A percentile compares a stretch with the other conserved stretches of the same genome.
Evolutionary conservation across 2,888 invertebrate species (phyloP).

Genomic region (Ceramica pisi): DNA sequence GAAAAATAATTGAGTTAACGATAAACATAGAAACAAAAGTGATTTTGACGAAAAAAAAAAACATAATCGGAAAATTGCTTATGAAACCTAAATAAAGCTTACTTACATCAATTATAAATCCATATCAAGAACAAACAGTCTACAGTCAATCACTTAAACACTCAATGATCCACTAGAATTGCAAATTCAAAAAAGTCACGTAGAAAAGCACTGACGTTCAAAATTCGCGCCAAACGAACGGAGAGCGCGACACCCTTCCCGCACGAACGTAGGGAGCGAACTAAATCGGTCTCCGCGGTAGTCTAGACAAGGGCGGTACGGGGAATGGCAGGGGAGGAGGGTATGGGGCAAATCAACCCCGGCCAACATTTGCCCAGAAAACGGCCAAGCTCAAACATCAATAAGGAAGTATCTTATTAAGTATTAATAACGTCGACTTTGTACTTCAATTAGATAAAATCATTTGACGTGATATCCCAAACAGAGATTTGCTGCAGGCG

Average conservation of each 20-base stretch:
- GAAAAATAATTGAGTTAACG: background rate
- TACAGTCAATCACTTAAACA: constrained; percentile 53
- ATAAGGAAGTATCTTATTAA: constrained; percentile 81
- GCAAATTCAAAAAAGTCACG: constrained; percentile 68
- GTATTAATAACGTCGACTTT: constrained; percentile 77
- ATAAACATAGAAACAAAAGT: background rate
- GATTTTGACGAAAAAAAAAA: too few species aligned
- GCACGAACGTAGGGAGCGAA: constrained; percentile 74
- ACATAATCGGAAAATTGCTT: background rate
- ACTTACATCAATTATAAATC: constrained; percentile 62
- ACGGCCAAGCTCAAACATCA: constrained; percentile 80
- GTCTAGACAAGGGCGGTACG: constrained; percentile 84
- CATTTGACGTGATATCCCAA: constrained; percentile 74
- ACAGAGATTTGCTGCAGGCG: constrained; percentile 71
- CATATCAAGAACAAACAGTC: constrained; percentile 51
- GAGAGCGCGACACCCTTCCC: constrained; percentile 73
- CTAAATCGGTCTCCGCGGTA: constrained; percentile 78
- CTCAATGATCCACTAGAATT: constrained; percentile 65
- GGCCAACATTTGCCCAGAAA: constrained; percentile 81
- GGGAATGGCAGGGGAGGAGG: constrained; percentile 64
- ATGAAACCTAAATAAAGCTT: constrained; percentile 21
- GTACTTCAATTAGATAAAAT: constrained; percentile 76
- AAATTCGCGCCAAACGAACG: constrained; percentile 81
- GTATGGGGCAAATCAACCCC: constrained; percentile 79
- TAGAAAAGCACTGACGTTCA: constrained; percentile 71